Base-by-base conservation (phyloP, 2,888 invertebrate species). In the Eupithecia dodoneata region DNA sequence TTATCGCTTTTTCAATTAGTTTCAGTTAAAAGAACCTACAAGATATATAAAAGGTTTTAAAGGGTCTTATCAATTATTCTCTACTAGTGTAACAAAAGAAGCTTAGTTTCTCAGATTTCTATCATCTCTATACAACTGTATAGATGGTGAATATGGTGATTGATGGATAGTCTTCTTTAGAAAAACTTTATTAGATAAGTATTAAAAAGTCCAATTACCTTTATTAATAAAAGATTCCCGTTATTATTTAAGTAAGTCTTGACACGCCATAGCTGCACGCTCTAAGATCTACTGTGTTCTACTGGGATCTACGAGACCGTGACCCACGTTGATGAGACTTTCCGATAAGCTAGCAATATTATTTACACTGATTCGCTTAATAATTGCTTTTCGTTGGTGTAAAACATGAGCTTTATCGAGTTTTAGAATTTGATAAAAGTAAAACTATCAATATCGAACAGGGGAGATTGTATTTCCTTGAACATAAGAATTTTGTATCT, bases 261-360 rank as follows among this genome's bases (percentile, higher is more conserved):
- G 76, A 70, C 77, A 76, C 74, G 71, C 75, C 73, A 78, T 30
- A 30, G 30, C 30, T 30, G 30, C 30, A 30, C 30, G 30, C 30
- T 30, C 30, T 30, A 30, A 30, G 30, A 30, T 30, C 80, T 81
- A 73, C 91, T 92, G 92, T 85, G 87, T 90, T 85, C 86, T 84
- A 88, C 63, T 91, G 92, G 86, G 87, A 86, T 87, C 67, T 44
- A 69, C 42, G 67, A 69, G 45, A 13, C 91, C 93, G 93, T 92
- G 93, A 93, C 92, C 88, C 87, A 87, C 88, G 86, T 86, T 86
- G 93, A 93, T 93, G 89, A 87, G 85, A 87, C 84, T 85, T 70
- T 85, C 79, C 90, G 94, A 93, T 94, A 93, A 92, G 85, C 84
- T 84, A 84, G 86, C 87, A 83, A 88, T 89, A 89, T 91, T 90